Evolutionary conservation across 2,113 vertebrate genomes (phyloP).

Genomic region (Genyomyrus donnyi): DNA sequence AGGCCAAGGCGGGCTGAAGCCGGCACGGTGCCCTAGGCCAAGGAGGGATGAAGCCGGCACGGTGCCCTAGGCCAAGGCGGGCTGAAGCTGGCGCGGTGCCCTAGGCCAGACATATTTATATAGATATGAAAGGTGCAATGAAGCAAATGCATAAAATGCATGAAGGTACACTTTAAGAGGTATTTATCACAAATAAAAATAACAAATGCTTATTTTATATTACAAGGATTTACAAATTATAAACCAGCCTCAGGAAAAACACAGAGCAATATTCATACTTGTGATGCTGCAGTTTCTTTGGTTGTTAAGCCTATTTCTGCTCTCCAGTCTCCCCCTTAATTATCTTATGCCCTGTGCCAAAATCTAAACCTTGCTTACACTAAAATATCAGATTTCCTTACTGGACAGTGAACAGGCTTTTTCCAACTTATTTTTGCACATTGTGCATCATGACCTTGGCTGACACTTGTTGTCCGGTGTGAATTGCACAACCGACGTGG

Average conservation of each 20-base stretch:
- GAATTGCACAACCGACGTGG: background rate
- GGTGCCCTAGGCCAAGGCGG: no score
- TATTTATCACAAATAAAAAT: background rate
- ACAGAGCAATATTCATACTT: background rate
- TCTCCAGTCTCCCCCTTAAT: background rate
- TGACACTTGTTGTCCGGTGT: background rate
- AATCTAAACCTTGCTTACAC: background rate
- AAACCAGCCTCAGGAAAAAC: background rate
- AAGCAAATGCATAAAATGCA: background rate
- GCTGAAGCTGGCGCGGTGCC: no score
- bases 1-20: no score
- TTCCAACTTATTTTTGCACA: background rate
- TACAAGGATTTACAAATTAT: background rate
- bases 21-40: no score
- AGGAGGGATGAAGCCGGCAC: rapidly evolving
- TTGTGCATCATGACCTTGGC: background rate
- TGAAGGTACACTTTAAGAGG: background rate
- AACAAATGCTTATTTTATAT: background rate
- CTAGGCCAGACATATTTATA: background rate
- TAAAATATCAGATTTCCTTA: background rate
- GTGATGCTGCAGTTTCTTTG: background rate
- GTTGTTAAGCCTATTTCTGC: background rate
- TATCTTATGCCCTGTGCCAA: background rate
- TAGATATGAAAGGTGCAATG: background rate
- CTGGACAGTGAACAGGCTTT: background rate